Base-by-base conservation (phyloP, 2,888 invertebrate genomes). In the Hypercompe scribonia region DNA sequence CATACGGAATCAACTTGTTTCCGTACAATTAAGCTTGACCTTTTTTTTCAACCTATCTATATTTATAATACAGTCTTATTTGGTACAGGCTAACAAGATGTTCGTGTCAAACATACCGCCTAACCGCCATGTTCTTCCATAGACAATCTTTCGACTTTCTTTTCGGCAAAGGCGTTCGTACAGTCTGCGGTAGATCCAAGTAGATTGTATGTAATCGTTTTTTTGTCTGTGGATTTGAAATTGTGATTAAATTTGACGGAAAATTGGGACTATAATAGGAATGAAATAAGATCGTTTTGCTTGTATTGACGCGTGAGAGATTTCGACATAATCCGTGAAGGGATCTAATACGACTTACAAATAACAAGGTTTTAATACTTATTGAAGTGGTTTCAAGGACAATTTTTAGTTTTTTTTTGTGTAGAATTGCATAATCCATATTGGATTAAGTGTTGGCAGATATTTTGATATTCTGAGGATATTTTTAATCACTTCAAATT, bases 81-180 rank as follows among this genome's bases (percentile, higher is more conserved):
- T 94, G 93, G 94, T 88, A 87, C 87, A 89, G 86, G 89, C 94
- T 95, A 95, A 95, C 94, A 94, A 94, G 94, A 94, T 93, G 92
- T 94, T 92, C 86, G 87, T 88, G 93, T 92, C 92, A 91, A 89
- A 90, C 90, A 88, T 68, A 77, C 90, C 91, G 93, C 91, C 91
- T 88, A 90, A 90, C 86, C 84, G 80, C 84, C 78, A 80, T 79
- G 76, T 82, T 85, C 72, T 83, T 79, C 87, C 88, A 90, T 89
- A 89, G 90, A 90, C 89, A 88, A 90, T 89, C 71, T 84, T 89
- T 87, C 82, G 81, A 81, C 86, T 88, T 90, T 88, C 86, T 88
- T 89, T 87, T 86, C 87, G 83, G 82, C 84, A 81, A 83, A 84
- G 80, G 85, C 80, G 81, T 84, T 84, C 70, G 65, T 85, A 72